phyloP scores from a whole-genome alignment of 2,797 vertebrate genomes.

The Cuculus canorus region DNA sequence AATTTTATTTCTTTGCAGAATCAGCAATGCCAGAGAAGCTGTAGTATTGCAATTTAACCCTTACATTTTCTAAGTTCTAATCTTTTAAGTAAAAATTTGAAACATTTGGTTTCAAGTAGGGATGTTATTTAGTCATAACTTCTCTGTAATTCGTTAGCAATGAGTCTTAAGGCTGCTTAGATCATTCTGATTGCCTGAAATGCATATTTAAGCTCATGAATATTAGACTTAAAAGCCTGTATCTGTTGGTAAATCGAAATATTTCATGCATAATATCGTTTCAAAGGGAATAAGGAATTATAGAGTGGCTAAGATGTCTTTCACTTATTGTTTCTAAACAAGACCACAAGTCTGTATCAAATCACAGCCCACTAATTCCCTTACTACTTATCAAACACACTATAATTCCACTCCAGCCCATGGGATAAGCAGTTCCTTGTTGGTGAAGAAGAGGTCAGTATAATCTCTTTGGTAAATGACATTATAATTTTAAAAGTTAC shows the following conservation, averaged over 20 bases:
- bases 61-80: neutral
- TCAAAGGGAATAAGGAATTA: neutral
- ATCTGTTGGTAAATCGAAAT: neutral
- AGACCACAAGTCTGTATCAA: neutral
- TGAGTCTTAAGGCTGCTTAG: neutral
- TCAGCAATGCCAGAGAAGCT: neutral
- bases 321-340: neutral
- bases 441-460: neutral
- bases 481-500: neutral
- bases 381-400: neutral
- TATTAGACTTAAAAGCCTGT: neutral
- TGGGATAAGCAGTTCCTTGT: neutral
- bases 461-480: neutral
- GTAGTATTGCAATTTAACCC: neutral
- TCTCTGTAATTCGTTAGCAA: neutral
- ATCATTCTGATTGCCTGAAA: neutral
- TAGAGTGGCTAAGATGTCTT: neutral
- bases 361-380: neutral
- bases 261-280: neutral
- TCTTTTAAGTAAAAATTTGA: neutral
- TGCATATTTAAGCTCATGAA: accelerated
- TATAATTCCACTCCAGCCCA: neutral
- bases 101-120: neutral
- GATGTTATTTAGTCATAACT: neutral
- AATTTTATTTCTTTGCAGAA: neutral